Evolutionary conservation across 2,797 vertebrate species (phyloP).

Genomic region (Catharus ustulatus): DNA sequence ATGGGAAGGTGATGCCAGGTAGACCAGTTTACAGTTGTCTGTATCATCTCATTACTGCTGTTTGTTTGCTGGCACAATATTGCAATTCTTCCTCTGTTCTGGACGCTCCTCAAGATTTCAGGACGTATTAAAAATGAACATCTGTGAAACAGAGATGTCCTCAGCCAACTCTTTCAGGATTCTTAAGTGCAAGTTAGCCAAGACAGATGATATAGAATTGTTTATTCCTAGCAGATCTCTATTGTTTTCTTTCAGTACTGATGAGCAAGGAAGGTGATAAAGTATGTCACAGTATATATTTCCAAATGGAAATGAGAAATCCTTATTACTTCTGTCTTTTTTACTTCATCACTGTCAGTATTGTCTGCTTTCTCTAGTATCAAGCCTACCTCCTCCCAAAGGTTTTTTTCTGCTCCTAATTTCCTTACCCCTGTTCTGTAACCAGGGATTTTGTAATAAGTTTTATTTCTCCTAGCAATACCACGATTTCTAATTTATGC

Average conservation of each 20-base stretch:
- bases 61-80: background rate
- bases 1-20: background rate
- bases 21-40: background rate
- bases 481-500: background rate
- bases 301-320: slow-evolving; percentile 15
- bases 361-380: background rate
- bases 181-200: background rate
- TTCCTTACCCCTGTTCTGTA: background rate
- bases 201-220: background rate
- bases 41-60: background rate
- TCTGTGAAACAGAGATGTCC: slow-evolving; percentile 36
- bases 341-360: background rate
- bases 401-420: background rate
- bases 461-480: background rate
- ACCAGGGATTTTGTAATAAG: background rate
- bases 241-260: background rate
- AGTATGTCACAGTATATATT: background rate
- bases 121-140: slow-evolving; percentile 17
- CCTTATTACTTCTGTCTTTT: background rate
- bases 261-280: slow-evolving; percentile 24
- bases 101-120: background rate
- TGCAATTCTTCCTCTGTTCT: background rate
- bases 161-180: slow-evolving; percentile 8
- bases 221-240: slow-evolving; percentile 7
- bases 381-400: background rate